phyloP scores from a whole-genome alignment of 2,113 vertebrate species.

The Origma solitaria region DNA sequence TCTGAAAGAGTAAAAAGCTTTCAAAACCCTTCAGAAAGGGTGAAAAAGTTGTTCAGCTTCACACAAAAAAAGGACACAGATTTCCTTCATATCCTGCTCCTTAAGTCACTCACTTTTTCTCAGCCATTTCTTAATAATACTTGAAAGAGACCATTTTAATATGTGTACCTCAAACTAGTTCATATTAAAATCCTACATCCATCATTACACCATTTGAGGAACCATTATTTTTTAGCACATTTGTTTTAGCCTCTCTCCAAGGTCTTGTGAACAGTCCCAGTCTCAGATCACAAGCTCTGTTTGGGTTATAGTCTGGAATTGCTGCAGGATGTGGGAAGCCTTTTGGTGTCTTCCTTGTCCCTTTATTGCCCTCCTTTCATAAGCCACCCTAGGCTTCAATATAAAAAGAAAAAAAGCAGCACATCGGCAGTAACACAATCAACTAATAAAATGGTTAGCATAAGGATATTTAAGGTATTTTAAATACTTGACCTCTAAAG shows the following conservation, averaged over 20 bases:
- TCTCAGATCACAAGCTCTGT: neutral
- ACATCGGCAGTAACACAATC: neutral
- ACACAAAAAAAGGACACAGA: neutral
- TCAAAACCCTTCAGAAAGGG: neutral
- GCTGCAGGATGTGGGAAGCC: neutral
- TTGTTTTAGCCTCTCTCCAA: neutral
- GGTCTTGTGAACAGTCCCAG: accelerated
- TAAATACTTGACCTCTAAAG: neutral
- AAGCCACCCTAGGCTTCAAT: neutral
- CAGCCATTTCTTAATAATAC: neutral
- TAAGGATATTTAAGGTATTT: neutral
- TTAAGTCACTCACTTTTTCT: neutral
- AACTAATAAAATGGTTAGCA: neutral
- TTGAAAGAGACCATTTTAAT: neutral
- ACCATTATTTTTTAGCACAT: neutral
- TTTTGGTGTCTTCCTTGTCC: neutral
- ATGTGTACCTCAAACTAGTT: neutral
- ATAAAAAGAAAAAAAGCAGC: accelerated
- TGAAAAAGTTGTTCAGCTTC: neutral
- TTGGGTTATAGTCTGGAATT: neutral
- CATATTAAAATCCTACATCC: neutral
- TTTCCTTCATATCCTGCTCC: neutral
- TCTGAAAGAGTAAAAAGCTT: neutral
- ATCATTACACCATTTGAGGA: neutral
- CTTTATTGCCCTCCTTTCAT: neutral